Percentiles rank a stretch among this genome's conserved stretches.
These are phyloP conservation scores for Tigriopus californicus DNA, from an alignment of 2,888 invertebrate genomes.

Conservation along the genomic window DNA sequence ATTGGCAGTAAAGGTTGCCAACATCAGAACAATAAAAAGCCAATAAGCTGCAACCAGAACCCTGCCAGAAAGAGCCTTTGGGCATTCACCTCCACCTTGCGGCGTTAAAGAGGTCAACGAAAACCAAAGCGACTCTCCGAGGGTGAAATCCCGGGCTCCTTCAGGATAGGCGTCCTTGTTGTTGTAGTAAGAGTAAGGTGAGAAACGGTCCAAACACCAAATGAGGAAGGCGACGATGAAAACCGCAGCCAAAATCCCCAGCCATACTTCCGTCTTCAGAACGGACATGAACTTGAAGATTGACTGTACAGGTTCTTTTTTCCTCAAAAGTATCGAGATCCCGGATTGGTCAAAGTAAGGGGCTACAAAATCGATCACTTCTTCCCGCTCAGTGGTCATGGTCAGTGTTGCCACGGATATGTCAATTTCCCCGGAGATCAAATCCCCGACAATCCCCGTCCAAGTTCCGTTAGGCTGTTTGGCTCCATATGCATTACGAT, in stretches of 20 bases:
- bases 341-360: conserved; percentile 25
- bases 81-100: conserved; percentile 21
- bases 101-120: conserved; percentile 24
- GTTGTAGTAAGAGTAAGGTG: conserved; percentile 22
- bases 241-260: conserved; percentile 22
- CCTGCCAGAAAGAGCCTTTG: conserved; percentile 17
- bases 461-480: conserved; percentile 27
- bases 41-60: conserved; percentile 21
- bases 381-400: conserved; percentile 24
- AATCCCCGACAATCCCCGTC: conserved; percentile 23
- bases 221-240: conserved; percentile 21
- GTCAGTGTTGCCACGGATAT: conserved; percentile 21
- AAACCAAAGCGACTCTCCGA: conserved; percentile 25
- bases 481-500: conserved; percentile 44
- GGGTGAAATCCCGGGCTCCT: conserved; percentile 21
- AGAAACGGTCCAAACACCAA: conserved; percentile 22
- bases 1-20: conserved; percentile 21
- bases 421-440: conserved; percentile 22
- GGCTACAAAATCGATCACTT: conserved; percentile 23
- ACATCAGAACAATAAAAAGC: conserved; percentile 20
- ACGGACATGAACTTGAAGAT: conserved; percentile 23
- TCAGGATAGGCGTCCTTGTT: conserved; percentile 17
- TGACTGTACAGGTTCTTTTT: conserved; percentile 20
- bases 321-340: conserved; percentile 22
- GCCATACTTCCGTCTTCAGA: conserved; percentile 23